Percentiles rank a stretch among this genome's conserved stretches.
These are phyloP conservation scores for Atopsyche davidsoni DNA, from an alignment of 1,140 invertebrate species.

Conservation along the genomic window DNA sequence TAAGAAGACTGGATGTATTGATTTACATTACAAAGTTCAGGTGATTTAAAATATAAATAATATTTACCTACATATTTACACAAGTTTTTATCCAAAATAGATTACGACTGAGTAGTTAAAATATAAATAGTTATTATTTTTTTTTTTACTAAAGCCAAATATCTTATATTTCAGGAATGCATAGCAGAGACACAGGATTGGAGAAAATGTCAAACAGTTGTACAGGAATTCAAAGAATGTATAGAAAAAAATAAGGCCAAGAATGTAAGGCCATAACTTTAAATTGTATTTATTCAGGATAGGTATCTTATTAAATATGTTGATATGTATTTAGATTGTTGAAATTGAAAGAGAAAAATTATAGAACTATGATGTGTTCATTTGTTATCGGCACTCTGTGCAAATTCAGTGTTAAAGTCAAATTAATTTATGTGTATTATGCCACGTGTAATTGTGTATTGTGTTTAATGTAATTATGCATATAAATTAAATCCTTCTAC, in stretches of 20 bases:
- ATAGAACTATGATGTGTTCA: no score
- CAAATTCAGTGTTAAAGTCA: no score
- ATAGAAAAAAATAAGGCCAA: constrained; percentile 57
- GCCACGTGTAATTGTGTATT: no score
- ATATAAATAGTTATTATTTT: constrained; percentile 4
- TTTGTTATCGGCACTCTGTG: no score
- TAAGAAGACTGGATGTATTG: constrained; percentile 80
- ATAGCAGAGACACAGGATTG: constrained; percentile 83
- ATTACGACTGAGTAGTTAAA: neutral
- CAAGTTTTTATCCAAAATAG: neutral
- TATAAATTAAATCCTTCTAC: no score
- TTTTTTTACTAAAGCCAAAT: neutral
- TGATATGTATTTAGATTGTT: no score
- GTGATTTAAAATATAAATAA: constrained; percentile 40
- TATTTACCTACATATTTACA: neutral
- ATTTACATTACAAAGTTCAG: constrained; percentile 81
- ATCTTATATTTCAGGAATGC: constrained; percentile 65
- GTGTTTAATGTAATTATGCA: no score
- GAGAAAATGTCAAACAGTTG: constrained; percentile 80
- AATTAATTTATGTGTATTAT: no score
- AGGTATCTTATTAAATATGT: no score
- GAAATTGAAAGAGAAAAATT: no score
- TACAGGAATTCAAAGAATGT: constrained; percentile 72
- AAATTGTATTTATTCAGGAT: no score
- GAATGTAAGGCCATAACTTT: no score